These are phyloP conservation scores for Agrypnia vestita DNA, from an alignment of 1,140 invertebrate species.

Conservation along the genomic window DNA sequence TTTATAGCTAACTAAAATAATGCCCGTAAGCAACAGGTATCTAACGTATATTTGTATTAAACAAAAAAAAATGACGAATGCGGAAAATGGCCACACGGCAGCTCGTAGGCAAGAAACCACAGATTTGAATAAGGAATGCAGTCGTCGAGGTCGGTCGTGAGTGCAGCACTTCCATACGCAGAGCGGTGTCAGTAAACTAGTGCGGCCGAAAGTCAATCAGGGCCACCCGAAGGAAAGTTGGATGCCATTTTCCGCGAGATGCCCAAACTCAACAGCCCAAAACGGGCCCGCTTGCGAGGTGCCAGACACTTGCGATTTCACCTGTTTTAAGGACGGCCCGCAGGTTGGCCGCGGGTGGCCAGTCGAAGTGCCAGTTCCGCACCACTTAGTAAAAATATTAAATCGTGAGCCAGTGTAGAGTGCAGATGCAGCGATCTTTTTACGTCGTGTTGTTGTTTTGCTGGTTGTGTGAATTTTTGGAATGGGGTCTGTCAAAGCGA, in stretches of 20 bases:
- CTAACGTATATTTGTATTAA: too few species aligned
- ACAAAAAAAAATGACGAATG: neutral
- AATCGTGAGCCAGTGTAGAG: neutral
- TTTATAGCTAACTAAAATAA: too few species aligned
- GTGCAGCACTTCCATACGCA: constrained; percentile 35
- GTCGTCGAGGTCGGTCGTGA: constrained; percentile 33
- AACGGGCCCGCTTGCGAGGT: neutral
- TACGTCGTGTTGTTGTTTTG: neutral
- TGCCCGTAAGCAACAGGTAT: too few species aligned
- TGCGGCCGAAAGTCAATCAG: neutral
- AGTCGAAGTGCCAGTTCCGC: neutral
- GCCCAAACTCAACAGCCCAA: constrained; percentile 9
- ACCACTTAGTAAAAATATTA: constrained; percentile 4
- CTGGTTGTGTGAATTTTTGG: neutral
- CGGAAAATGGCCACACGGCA: constrained; percentile 10
- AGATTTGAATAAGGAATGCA: constrained; percentile 46
- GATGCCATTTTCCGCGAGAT: neutral
- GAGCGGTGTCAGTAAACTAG: constrained; percentile 1
- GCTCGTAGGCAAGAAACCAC: constrained; percentile 10
- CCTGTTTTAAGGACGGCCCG: neutral
- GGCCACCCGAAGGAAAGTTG: constrained; percentile 22
- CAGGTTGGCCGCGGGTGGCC: neutral
- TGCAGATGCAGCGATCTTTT: neutral
- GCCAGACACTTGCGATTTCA: constrained; percentile 32
- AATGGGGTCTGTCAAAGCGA: constrained; percentile 15